Evolutionary conservation across 2,797 vertebrate genomes (phyloP).

Genomic region (Chaenodraco wilsoni): DNA sequence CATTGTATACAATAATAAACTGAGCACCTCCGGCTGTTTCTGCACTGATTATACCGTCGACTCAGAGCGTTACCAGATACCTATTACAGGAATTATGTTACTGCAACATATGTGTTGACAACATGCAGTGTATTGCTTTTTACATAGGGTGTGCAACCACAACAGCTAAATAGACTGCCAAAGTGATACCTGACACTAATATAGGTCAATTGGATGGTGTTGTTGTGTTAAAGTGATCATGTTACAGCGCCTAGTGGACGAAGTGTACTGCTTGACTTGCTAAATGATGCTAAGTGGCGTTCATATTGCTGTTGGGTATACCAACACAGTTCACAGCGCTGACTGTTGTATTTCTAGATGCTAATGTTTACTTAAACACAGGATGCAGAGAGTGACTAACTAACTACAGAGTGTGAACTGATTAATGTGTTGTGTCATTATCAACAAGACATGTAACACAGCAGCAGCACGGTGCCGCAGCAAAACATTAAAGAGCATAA

Average conservation of each 20-base stretch:
- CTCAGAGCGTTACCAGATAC: constrained; percentile 30
- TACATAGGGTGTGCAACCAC: constrained; percentile 33
- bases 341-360: constrained; percentile 63
- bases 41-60: constrained; percentile 50
- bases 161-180: constrained; percentile 43
- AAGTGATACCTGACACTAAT: constrained; percentile 72
- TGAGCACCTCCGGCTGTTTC: constrained; percentile 41
- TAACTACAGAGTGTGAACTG: constrained; percentile 55
- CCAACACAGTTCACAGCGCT: constrained; percentile 45
- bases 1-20: constrained; percentile 43
- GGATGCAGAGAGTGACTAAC: constrained; percentile 42
- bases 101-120: constrained; percentile 55
- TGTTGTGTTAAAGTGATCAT: constrained; percentile 54
- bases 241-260: constrained; percentile 53
- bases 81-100: constrained; percentile 68
- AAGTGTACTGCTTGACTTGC: constrained; percentile 35
- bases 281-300: constrained; percentile 47
- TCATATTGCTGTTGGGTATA: constrained; percentile 43
- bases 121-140: constrained; percentile 48
- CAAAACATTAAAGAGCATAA: constrained; percentile 24
- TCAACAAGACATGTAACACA: constrained; percentile 51
- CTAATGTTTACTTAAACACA: constrained; percentile 64
- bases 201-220: constrained; percentile 72
- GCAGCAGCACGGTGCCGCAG: constrained; percentile 55
- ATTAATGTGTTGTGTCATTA: constrained; percentile 72